These are phyloP conservation scores for Gracilinanus agilis DNA, from an alignment of 2,113 vertebrate species.

Conservation along the genomic window DNA sequence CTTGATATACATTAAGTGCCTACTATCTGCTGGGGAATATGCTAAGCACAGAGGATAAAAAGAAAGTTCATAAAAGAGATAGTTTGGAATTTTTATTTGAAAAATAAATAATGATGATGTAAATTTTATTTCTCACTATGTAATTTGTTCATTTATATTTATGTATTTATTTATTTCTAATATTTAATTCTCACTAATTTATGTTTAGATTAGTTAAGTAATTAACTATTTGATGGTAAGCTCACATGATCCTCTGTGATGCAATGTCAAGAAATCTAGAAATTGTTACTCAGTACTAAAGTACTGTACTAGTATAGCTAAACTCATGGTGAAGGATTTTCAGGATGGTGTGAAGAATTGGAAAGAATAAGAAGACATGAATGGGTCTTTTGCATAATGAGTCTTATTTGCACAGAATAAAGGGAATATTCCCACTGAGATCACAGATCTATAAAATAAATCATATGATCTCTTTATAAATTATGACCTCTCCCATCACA, in stretches of 20 bases:
- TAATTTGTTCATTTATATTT: no score
- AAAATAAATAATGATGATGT: not conserved
- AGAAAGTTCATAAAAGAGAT: not conserved
- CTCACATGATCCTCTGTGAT: not conserved
- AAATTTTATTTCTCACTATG: not conserved
- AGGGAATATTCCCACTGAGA: not conserved
- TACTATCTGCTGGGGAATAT: not conserved
- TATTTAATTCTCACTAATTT: not conserved
- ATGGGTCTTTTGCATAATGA: not conserved
- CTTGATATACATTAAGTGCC: not conserved
- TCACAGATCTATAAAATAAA: not conserved
- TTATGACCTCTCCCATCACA: not conserved
- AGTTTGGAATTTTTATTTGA: not conserved
- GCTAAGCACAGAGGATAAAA: not conserved
- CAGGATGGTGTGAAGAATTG: not conserved
- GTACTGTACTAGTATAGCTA: not conserved
- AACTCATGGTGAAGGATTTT: not conserved
- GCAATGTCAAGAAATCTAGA: not conserved
- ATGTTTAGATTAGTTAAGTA: not conserved
- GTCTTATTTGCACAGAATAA: not conserved
- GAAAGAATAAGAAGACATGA: not conserved
- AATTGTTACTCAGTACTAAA: not conserved
- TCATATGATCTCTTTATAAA: not conserved
- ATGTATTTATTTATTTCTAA: no score
- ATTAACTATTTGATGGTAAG: not conserved